phyloP scores from a whole-genome alignment of 2,797 vertebrate species.

The Enteromius argenteus region DNA sequence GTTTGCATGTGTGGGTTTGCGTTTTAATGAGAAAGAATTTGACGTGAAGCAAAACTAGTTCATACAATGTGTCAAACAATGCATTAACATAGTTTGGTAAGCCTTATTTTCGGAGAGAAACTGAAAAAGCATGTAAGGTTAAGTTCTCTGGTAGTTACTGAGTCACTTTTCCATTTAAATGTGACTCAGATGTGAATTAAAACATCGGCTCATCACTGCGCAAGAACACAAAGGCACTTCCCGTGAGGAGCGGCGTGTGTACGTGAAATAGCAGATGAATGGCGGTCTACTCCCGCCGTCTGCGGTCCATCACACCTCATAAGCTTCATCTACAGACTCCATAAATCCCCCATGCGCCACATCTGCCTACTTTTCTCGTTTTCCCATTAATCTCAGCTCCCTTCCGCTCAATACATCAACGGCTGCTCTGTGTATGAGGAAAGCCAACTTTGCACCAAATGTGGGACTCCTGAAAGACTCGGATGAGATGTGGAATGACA shows the following conservation, averaged over 20 bases:
- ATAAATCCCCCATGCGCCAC: conserved; percentile 52
- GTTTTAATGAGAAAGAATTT: conserved; percentile 1
- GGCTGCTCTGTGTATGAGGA: background rate
- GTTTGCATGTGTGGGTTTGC: background rate
- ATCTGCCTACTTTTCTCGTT: conserved; percentile 26
- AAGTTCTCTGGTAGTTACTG: background rate
- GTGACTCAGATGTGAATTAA: conserved; percentile 6
- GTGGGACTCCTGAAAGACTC: conserved; percentile 10
- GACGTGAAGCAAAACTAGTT: conserved; percentile 9
- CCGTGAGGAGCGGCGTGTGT: background rate
- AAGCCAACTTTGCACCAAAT: conserved; percentile 9
- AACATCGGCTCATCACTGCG: background rate
- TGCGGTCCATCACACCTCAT: conserved; percentile 55
- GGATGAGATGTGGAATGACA: background rate
- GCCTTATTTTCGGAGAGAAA: background rate
- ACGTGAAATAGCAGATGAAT: conserved; percentile 1
- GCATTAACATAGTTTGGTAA: background rate
- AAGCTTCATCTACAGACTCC: conserved; percentile 53
- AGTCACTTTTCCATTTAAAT: background rate
- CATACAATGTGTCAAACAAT: background rate
- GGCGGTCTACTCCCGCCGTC: conserved; percentile 1
- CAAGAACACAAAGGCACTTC: conserved; percentile 5
- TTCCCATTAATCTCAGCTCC: conserved; percentile 24
- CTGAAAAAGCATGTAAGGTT: too few species aligned
- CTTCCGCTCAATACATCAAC: background rate